Conservation (phyloP, 2,888 invertebrate species). For the Andrena minutula region DNA sequence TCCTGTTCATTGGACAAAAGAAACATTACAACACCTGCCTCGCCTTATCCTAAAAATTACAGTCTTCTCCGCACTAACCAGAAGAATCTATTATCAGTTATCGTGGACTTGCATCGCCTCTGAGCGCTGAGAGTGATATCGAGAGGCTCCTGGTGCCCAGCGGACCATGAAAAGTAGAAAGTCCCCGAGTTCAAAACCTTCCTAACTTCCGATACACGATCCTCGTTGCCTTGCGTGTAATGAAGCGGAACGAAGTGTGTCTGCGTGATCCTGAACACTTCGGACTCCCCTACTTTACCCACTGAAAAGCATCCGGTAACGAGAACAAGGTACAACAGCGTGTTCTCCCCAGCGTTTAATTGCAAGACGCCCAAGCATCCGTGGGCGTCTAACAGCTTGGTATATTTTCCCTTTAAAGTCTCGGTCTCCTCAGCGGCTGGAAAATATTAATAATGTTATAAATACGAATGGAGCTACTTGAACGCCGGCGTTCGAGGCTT, state of each 20-base stretch:
- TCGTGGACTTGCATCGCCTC: constrained; percentile 91
- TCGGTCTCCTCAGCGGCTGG: constrained; percentile 94
- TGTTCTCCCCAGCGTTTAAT: constrained; percentile 93
- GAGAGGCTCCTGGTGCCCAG: constrained; percentile 87
- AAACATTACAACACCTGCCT: not conserved
- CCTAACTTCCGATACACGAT: constrained; percentile 88
- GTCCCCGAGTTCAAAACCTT: constrained; percentile 99
- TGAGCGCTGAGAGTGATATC: constrained; percentile 98
- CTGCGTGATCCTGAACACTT: constrained; percentile 97
- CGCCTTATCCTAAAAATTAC: not conserved
- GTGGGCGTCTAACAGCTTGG: constrained; percentile 97
- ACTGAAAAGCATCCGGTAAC: constrained; percentile 98
- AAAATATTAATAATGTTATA: constrained; percentile 58
- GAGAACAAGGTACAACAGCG: constrained; percentile 95
- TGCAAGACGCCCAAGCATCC: constrained; percentile 98
- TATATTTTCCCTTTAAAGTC: constrained; percentile 94
- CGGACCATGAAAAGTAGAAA: constrained; percentile 97
- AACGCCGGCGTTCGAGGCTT: constrained; percentile 4
- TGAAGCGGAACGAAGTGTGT: constrained; percentile 96
- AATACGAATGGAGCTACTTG: not conserved
- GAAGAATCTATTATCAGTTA: constrained; percentile 98
- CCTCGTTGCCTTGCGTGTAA: constrained; percentile 88
- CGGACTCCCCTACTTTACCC: constrained; percentile 97
- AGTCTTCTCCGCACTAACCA: constrained; percentile 88
- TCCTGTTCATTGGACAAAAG: constrained; percentile 86